phyloP scores from a whole-genome alignment of 1,140 invertebrate genomes.

The Sitobion miscanthi region DNA sequence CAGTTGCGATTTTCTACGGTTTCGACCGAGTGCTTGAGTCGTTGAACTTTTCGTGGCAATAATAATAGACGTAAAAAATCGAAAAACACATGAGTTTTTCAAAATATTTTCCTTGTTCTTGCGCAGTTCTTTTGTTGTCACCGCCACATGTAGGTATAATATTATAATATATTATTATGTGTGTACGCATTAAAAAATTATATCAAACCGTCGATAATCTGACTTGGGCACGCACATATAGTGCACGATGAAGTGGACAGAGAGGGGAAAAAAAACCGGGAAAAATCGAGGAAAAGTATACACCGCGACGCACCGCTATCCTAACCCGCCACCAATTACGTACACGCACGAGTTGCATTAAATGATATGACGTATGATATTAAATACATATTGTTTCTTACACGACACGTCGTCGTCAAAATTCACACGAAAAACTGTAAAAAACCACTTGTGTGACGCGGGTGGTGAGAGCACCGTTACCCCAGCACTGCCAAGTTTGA shows the following conservation, averaged over 20 bases:
- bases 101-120: not conserved
- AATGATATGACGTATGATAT: not conserved
- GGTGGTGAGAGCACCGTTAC: no score
- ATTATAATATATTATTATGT: not conserved
- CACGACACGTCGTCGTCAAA: not conserved
- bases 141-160: not conserved
- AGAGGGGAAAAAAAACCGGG: not conserved
- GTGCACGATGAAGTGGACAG: not conserved
- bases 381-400: not conserved
- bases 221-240: not conserved
- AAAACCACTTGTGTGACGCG: not conserved
- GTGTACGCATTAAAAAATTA: conserved; percentile 10
- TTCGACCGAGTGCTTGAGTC: not conserved
- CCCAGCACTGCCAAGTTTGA: no score
- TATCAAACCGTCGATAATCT: not conserved
- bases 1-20: not conserved
- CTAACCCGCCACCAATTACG: not conserved
- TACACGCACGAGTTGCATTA: not conserved
- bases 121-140: not conserved
- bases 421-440: not conserved
- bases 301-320: not conserved
- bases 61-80: not conserved
- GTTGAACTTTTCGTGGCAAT: not conserved
- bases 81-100: not conserved
- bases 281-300: not conserved